These are phyloP conservation scores for Cyclophora punctaria DNA, from an alignment of 2,888 invertebrate genomes.

Conservation along the genomic window DNA sequence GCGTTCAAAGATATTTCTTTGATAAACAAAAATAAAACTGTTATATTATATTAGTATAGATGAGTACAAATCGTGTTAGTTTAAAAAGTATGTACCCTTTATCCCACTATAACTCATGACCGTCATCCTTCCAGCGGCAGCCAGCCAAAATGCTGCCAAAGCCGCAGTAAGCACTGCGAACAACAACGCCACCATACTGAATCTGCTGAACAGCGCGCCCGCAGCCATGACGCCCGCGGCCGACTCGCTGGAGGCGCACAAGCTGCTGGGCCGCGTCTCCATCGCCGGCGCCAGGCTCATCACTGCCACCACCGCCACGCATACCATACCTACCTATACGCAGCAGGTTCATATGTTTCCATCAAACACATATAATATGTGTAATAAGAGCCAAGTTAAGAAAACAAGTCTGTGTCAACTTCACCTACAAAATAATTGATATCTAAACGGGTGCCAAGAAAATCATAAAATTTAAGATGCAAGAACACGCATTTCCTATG, in stretches of 20 bases:
- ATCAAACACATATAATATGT: no score
- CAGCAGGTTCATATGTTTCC: conserved; percentile 40
- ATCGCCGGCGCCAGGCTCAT: conserved; percentile 69
- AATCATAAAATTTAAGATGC: no score
- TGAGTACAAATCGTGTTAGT: no score
- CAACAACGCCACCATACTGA: conserved; percentile 84
- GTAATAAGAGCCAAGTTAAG: no score
- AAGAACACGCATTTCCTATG: no score
- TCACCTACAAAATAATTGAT: no score
- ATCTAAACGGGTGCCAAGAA: no score
- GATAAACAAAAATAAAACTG: no score
- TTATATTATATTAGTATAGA: neutral
- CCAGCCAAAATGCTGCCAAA: conserved; percentile 64
- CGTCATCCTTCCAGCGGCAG: conserved; percentile 32
- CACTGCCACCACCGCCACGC: conserved; percentile 49
- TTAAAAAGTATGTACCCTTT: neutral
- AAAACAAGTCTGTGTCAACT: no score
- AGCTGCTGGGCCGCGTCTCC: conserved; percentile 71
- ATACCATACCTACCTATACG: conserved; percentile 54
- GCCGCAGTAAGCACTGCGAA: conserved; percentile 62
- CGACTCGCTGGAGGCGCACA: conserved; percentile 43
- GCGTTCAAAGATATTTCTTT: no score
- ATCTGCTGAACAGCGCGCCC: conserved; percentile 85
- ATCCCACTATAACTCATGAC: no score
- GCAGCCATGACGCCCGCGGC: conserved; percentile 79